Percentiles rank a stretch among this genome's conserved stretches.
phyloP scores from a whole-genome alignment of 2,113 vertebrate species.

The Monarcha castaneiventris region DNA sequence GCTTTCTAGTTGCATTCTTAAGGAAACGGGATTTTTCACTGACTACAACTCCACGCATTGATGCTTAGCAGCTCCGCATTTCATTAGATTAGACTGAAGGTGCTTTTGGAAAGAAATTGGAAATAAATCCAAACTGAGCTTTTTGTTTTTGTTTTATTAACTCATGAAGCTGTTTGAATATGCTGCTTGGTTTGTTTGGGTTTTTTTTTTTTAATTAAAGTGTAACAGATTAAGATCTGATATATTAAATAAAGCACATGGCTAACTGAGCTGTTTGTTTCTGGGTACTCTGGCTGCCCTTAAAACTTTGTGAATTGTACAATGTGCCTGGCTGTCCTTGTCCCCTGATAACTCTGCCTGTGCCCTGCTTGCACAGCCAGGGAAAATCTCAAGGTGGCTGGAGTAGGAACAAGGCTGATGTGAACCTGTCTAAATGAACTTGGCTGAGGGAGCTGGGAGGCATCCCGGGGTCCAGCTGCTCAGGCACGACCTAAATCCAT shows the following conservation, averaged over 20 bases:
- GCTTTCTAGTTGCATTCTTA: not conserved
- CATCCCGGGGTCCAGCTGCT: not conserved
- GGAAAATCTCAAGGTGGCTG: not conserved
- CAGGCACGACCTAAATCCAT: not conserved
- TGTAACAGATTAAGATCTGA: not conserved
- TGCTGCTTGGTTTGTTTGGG: not conserved
- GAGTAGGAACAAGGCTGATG: not conserved
- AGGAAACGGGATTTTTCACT: not conserved
- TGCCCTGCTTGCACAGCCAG: not conserved
- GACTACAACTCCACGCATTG: not conserved
- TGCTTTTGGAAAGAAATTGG: not conserved
- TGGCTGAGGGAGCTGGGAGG: not conserved
- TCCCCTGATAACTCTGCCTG: not conserved
- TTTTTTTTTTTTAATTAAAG: not conserved
- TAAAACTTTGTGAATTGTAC: not conserved
- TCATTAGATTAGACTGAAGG: not conserved
- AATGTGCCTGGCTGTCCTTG: not conserved
- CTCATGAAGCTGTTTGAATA: not conserved
- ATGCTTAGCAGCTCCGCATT: not conserved
- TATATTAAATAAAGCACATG: not conserved
- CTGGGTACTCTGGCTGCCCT: not conserved
- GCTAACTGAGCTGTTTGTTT: not conserved
- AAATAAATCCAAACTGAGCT: not conserved
- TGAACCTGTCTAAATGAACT: not conserved
- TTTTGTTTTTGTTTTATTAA: not conserved